These are phyloP conservation scores for Dromococcyx pavoninus DNA, from an alignment of 2,797 vertebrate species.

Conservation along the genomic window DNA sequence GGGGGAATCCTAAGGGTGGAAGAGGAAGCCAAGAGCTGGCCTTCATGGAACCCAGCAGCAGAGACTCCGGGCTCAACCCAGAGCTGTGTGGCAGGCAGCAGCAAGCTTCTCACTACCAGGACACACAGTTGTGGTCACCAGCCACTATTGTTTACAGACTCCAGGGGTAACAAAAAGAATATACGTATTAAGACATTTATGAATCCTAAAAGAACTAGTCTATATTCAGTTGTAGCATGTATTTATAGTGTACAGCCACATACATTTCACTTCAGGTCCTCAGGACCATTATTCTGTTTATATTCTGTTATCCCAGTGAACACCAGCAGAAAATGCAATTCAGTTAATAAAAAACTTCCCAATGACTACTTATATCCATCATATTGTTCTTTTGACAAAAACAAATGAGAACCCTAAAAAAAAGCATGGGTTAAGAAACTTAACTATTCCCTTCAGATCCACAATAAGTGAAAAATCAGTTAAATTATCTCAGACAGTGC, in stretches of 20 bases:
- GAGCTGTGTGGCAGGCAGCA: not conserved
- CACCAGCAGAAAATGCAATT: not conserved
- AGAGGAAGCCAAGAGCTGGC: not conserved
- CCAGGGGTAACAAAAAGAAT: not conserved
- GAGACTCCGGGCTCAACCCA: not conserved
- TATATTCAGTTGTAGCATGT: not conserved
- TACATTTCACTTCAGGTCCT: not conserved
- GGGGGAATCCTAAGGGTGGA: not conserved
- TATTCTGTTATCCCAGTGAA: not conserved
- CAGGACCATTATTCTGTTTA: not conserved
- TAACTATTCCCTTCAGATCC: not conserved
- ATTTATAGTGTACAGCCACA: not conserved
- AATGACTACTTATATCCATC: not conserved
- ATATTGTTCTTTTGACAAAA: not conserved
- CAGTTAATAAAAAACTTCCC: not conserved
- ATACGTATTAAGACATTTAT: not conserved
- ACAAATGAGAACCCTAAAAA: no score
- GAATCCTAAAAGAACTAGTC: not conserved
- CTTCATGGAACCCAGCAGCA: not conserved
- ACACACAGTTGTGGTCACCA: not conserved
- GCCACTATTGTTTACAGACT: not conserved
- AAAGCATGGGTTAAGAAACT: not conserved
- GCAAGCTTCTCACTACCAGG: not conserved
- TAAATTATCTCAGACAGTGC: not conserved
- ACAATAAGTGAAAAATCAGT: not conserved